Conservation (phyloP, 64 coral and sea anemone genomes). For the Cladopsammia gracilis region DNA sequence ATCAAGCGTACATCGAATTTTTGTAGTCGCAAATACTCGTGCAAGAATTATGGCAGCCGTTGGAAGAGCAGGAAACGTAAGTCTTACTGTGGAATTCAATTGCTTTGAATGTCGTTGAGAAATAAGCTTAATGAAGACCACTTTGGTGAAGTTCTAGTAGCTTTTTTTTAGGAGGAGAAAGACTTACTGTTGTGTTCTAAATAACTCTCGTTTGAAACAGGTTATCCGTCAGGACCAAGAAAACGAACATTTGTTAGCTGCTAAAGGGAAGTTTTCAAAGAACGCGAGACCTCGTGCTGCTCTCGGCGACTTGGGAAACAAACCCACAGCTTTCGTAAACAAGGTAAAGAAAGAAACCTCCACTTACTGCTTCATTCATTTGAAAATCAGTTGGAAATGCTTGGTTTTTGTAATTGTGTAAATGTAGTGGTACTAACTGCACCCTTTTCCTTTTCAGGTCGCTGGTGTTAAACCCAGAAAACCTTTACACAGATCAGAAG, state of each 20-base stretch:
- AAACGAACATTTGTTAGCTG: conserved; percentile 63
- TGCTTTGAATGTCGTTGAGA: neutral
- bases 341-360: conserved; percentile 5
- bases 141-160: neutral
- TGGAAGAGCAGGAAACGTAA: conserved; percentile 45
- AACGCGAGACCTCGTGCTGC: conserved; percentile 70
- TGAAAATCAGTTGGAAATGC: too few relatives aligned
- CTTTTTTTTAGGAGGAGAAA: neutral
- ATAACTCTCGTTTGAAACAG: neutral
- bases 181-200: neutral
- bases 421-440: neutral
- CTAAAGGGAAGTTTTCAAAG: conserved; percentile 60
- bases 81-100: neutral
- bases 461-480: conserved; percentile 25
- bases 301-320: conserved; percentile 89
- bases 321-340: conserved; percentile 22
- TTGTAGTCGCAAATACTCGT: neutral
- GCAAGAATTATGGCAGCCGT: conserved; percentile 26
- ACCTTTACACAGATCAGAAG: conserved; percentile 57
- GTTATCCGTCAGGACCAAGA: conserved; percentile 52
- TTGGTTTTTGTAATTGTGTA: neutral
- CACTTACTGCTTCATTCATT: too few relatives aligned
- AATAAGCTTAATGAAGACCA: neutral
- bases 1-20: neutral
- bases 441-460: neutral